Evolutionary conservation across 1,140 invertebrate genomes (phyloP).

Genomic region (Apis cerana): DNA sequence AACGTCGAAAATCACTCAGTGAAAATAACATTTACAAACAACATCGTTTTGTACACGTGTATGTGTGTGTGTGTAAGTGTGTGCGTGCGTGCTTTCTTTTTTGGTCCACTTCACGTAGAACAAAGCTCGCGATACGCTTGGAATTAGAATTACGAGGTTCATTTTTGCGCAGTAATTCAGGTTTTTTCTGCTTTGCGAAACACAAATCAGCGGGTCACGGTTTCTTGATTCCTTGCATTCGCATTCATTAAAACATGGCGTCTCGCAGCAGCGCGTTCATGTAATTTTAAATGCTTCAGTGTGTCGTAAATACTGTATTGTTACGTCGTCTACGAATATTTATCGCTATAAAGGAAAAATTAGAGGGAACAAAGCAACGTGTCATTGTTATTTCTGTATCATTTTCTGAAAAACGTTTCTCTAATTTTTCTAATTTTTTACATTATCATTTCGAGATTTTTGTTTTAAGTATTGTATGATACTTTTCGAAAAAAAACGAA

Average conservation of each 20-base stretch:
- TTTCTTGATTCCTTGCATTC: constrained; percentile 40
- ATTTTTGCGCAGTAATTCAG: constrained; percentile 5
- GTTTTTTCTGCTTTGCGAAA: constrained; percentile 41
- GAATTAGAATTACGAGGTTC: constrained; percentile 14
- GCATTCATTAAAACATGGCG: constrained; percentile 36
- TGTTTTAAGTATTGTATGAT: neutral
- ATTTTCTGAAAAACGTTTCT: neutral
- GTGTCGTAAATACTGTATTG: constrained; percentile 38
- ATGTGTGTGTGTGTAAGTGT: too few species aligned
- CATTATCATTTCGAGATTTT: neutral
- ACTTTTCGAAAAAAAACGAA: neutral
- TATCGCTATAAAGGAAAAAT: neutral
- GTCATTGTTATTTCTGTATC: neutral
- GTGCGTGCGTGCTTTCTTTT: neutral
- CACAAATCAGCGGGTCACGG: constrained; percentile 51
- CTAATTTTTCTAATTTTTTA: neutral
- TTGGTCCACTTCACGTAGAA: neutral
- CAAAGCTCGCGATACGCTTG: neutral
- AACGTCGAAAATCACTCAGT: constrained; percentile 14
- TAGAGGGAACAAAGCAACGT: neutral
- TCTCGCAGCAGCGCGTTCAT: constrained; percentile 21
- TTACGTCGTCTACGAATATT: constrained; percentile 1
- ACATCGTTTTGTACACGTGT: too few species aligned
- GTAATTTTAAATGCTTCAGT: constrained; percentile 31
- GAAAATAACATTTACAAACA: constrained; percentile 15